These are phyloP conservation scores for Leptopterna dolabrata DNA, from an alignment of 2,888 invertebrate species.

Conservation along the genomic window DNA sequence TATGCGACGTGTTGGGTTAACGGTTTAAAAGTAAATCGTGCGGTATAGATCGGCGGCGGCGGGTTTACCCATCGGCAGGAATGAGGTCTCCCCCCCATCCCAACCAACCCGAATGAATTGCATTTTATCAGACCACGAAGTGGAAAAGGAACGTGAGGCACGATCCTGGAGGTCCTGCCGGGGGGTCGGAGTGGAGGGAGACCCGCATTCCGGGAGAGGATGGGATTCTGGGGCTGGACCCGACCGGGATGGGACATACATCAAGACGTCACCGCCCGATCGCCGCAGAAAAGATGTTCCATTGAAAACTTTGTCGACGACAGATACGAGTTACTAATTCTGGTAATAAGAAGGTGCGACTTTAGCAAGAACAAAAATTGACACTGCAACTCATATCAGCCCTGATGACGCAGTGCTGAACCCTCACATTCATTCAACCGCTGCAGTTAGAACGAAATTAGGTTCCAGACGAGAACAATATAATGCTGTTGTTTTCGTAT, in stretches of 20 bases:
- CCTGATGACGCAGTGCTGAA: no score
- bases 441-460: no score
- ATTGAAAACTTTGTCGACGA: not conserved
- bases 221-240: not conserved
- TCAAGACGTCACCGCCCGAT: constrained; percentile 1
- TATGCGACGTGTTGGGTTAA: not conserved
- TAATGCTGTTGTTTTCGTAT: no score
- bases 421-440: no score
- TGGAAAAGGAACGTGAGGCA: constrained; percentile 50
- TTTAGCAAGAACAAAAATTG: no score
- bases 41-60: not conserved
- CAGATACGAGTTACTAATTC: not conserved
- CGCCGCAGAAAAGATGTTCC: not conserved
- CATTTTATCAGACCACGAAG: constrained; percentile 44
- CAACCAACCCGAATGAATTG: constrained; percentile 36
- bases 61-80: not conserved
- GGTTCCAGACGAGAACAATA: no score
- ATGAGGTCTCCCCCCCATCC: not conserved
- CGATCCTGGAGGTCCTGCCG: constrained; percentile 1
- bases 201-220: not conserved
- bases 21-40: not conserved
- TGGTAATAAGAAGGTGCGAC: no score
- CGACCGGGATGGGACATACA: not conserved
- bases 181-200: not conserved
- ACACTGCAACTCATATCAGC: no score